Percentiles rank a stretch among this genome's conserved stretches.
Conservation (phyloP, 2,888 invertebrate genomes). For the Yponomeuta sedellus region DNA sequence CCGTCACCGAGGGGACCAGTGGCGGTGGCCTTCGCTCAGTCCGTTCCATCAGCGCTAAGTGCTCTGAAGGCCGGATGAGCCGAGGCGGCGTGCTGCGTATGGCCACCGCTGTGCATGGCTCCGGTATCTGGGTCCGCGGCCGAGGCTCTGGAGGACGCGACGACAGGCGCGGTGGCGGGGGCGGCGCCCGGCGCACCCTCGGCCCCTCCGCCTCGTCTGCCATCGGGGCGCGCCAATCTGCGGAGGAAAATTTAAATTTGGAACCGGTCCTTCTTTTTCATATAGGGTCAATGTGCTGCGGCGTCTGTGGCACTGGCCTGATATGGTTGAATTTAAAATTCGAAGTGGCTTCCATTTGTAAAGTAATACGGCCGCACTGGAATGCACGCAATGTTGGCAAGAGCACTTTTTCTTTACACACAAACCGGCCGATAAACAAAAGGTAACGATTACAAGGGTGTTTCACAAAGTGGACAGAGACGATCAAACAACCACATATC, state of each 20-base stretch:
- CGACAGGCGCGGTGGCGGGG: conserved; percentile 47
- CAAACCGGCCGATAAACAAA: not conserved
- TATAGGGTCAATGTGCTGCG: not conserved
- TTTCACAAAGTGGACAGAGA: not conserved
- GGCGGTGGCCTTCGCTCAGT: conserved; percentile 33
- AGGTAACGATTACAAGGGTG: not conserved
- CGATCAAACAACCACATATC: not conserved
- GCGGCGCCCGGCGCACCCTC: conserved; percentile 53
- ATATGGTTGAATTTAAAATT: too few relatives aligned
- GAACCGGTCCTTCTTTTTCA: not conserved
- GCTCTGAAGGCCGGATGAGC: conserved; percentile 64
- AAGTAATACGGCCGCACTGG: too few relatives aligned
- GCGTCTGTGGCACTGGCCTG: too few relatives aligned
- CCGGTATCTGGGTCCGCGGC: conserved; percentile 19
- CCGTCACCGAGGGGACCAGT: conserved; percentile 48
- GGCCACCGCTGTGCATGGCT: conserved; percentile 17
- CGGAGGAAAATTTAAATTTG: conserved; percentile 11
- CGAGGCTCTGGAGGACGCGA: conserved; percentile 44
- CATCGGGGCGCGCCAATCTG: conserved; percentile 75
- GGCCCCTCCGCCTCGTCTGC: conserved; percentile 66
- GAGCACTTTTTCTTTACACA: not conserved
- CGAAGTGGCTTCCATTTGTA: too few relatives aligned
- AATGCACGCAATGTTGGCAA: not conserved
- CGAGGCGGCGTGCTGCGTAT: conserved; percentile 47
- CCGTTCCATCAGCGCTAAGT: conserved; percentile 54